These are phyloP conservation scores for Pseudolycoriella hygida DNA, from an alignment of 2,888 invertebrate genomes.

Conservation along the genomic window DNA sequence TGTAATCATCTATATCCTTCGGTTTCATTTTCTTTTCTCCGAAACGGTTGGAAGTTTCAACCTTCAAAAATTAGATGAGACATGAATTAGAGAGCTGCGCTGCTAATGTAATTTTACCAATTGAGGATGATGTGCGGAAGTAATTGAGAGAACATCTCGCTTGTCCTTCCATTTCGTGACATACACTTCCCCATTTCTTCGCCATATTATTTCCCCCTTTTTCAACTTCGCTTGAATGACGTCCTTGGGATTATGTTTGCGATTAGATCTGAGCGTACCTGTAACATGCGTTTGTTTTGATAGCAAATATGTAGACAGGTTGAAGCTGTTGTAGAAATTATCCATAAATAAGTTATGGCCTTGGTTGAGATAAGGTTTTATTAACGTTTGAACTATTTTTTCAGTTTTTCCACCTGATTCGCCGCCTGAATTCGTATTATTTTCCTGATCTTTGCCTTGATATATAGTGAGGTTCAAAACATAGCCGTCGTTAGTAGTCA, in stretches of 20 bases:
- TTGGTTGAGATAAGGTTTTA: conserved; percentile 15
- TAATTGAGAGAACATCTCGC: conserved; percentile 7
- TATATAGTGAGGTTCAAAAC: conserved; percentile 14
- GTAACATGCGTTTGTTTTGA: conserved; percentile 12
- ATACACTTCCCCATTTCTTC: conserved; percentile 10
- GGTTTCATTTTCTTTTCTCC: conserved; percentile 3
- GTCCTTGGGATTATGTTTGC: conserved; percentile 12
- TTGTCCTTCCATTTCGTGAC: conserved; percentile 14
- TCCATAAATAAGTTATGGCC: conserved; percentile 18
- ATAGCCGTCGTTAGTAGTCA: conserved; percentile 13
- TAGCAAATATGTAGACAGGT: conserved; percentile 12
- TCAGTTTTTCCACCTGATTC: conserved; percentile 8
- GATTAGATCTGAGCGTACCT: conserved; percentile 13
- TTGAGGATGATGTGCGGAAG: conserved; percentile 12
- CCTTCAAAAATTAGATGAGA: no score
- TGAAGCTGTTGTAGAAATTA: conserved; percentile 14
- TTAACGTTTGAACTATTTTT: conserved; percentile 14
- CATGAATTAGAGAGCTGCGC: no score
- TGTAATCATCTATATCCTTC: conserved; percentile 11
- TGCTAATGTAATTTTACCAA: no score
- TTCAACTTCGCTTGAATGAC: conserved; percentile 8
- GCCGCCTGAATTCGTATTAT: conserved; percentile 8
- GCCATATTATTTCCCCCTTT: conserved; percentile 11
- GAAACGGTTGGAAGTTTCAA: conserved; percentile 6
- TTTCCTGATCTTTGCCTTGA: conserved; percentile 12